Conservation (phyloP, 1,140 invertebrate species). For the Ceratina japonica region DNA sequence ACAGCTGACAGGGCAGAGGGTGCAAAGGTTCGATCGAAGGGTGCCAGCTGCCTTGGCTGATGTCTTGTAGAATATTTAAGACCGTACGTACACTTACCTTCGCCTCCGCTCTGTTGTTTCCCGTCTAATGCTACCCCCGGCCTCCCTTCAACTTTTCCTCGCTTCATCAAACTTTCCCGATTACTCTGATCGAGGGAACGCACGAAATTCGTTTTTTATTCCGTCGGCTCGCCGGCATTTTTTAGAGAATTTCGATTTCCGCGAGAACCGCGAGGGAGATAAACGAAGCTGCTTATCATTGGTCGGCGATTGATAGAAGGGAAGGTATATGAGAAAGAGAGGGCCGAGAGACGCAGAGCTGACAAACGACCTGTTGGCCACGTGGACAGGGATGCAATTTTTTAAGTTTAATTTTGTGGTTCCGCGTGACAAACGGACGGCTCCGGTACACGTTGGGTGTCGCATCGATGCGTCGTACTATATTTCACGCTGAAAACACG, state of each 20-base stretch:
- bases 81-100: constrained; percentile 42
- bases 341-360: constrained; percentile 33
- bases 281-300: background rate
- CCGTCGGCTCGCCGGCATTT: no score
- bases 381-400: constrained; percentile 60
- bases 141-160: background rate
- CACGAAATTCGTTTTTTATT: no score
- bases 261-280: background rate
- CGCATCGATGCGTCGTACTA: constrained; percentile 28
- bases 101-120: constrained; percentile 35
- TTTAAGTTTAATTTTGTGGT: constrained; percentile 66
- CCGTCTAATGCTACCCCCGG: constrained; percentile 9
- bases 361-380: constrained; percentile 63
- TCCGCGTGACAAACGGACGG: constrained; percentile 59
- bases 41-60: constrained; percentile 45
- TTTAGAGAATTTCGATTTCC: no score
- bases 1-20: constrained; percentile 59
- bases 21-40: constrained; percentile 58
- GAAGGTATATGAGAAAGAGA: background rate
- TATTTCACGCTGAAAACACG: constrained; percentile 58
- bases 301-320: background rate
- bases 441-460: constrained; percentile 15
- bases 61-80: constrained; percentile 69
- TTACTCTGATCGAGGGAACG: background rate
- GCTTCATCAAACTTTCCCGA: background rate